phyloP scores from a whole-genome alignment of 2,888 invertebrate genomes.

The Erebia epiphron region DNA sequence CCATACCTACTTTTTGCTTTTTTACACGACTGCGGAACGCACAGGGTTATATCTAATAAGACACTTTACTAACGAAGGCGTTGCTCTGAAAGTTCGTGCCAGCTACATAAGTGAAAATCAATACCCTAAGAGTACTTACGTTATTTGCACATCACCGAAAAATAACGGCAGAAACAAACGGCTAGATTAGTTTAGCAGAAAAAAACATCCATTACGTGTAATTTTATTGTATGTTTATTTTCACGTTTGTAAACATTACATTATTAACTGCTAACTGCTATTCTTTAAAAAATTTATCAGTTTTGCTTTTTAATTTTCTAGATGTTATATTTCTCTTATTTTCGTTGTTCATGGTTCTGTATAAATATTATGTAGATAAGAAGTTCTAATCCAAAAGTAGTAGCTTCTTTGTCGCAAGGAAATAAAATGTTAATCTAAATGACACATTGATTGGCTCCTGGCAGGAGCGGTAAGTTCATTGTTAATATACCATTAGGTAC shows the following conservation, averaged over 20 bases:
- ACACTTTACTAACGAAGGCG: conserved; percentile 8
- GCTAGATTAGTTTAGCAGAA: background rate
- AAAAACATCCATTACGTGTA: background rate
- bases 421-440: conserved; percentile 14
- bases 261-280: too few relatives aligned
- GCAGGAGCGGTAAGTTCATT: conserved; percentile 36
- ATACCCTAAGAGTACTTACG: conserved; percentile 3
- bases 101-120: conserved; percentile 13
- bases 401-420: background rate
- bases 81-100: conserved; percentile 2
- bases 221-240: background rate
- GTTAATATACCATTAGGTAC: conserved; percentile 28
- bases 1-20: background rate
- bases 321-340: too few relatives aligned
- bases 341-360: too few relatives aligned
- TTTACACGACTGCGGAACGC: too few relatives aligned
- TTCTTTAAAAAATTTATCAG: too few relatives aligned
- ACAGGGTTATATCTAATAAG: too few relatives aligned
- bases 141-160: conserved; percentile 5
- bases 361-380: background rate
- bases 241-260: background rate
- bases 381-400: background rate
- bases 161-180: conserved; percentile 11
- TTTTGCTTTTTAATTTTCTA: too few relatives aligned
- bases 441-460: conserved; percentile 30